These are phyloP conservation scores for Aleiodes sp. DNA, from an alignment of 1,140 invertebrate genomes.

Conservation along the genomic window DNA sequence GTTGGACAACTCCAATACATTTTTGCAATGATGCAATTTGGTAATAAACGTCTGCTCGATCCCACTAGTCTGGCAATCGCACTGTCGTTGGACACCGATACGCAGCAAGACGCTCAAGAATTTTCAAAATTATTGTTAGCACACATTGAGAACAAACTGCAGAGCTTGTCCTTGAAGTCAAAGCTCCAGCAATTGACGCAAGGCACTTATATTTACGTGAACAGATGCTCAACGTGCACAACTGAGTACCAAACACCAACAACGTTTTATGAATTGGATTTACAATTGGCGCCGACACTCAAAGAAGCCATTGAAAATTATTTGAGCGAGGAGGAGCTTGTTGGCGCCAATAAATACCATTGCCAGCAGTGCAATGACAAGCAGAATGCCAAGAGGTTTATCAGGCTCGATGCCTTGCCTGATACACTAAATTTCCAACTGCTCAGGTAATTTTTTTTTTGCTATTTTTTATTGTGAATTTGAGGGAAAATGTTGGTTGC, in stretches of 20 bases:
- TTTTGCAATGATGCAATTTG: conserved; percentile 75
- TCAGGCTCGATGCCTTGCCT: conserved; percentile 71
- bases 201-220: conserved; percentile 75
- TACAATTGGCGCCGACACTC: conserved; percentile 72
- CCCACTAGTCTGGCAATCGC: conserved; percentile 72
- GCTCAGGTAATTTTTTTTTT: conserved; percentile 65
- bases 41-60: conserved; percentile 70
- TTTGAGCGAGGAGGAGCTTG: conserved; percentile 72
- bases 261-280: conserved; percentile 75
- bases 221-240: conserved; percentile 72
- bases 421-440: conserved; percentile 78
- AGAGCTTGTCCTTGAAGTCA: conserved; percentile 64
- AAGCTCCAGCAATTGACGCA: conserved; percentile 72
- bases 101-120: conserved; percentile 80
- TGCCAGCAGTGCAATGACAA: conserved; percentile 72
- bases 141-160: conserved; percentile 69
- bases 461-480: conserved; percentile 69
- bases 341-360: conserved; percentile 75
- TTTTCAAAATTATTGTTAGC: conserved; percentile 77
- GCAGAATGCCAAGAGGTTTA: conserved; percentile 72
- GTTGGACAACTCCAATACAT: conserved; percentile 75
- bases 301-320: conserved; percentile 73
- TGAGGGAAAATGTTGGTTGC: too few relatives aligned
- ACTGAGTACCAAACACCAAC: conserved; percentile 70
- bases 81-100: conserved; percentile 72